Percentiles rank a stretch among this genome's conserved stretches.
These are phyloP conservation scores for Chloroceryle aenea DNA, from an alignment of 2,113 vertebrate genomes.

Conservation along the genomic window DNA sequence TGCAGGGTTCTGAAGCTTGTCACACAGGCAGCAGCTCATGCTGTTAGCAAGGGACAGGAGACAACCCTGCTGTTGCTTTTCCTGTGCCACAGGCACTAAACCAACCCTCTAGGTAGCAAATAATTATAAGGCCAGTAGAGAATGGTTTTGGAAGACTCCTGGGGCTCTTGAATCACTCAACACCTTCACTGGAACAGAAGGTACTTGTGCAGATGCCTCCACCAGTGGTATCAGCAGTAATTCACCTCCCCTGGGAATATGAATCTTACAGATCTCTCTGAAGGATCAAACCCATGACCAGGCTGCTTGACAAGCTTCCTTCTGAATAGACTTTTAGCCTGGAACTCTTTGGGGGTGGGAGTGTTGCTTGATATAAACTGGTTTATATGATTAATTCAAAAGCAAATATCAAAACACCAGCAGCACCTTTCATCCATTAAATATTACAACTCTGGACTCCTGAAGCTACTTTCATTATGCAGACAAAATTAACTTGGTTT, in stretches of 20 bases:
- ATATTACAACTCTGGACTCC: neutral
- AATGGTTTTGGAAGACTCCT: neutral
- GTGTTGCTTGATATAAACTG: neutral
- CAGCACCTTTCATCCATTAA: neutral
- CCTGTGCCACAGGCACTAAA: neutral
- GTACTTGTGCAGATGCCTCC: neutral
- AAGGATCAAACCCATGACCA: neutral
- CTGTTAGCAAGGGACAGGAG: neutral
- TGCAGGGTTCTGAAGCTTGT: rapidly evolving
- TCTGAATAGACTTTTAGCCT: neutral
- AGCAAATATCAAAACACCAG: neutral
- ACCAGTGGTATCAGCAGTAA: neutral
- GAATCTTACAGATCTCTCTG: neutral
- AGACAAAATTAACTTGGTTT: neutral
- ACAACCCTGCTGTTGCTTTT: rapidly evolving
- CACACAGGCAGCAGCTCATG: neutral
- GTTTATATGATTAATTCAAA: neutral
- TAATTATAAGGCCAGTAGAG: neutral
- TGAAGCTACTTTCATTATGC: neutral
- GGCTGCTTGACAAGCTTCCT: neutral
- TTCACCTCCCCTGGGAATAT: neutral
- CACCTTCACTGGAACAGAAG: neutral
- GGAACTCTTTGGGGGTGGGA: neutral
- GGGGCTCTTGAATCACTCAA: neutral
- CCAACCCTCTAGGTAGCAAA: neutral